Evolutionary conservation across 2,888 invertebrate genomes (phyloP).

Genomic region (Tyria jacobaeae): DNA sequence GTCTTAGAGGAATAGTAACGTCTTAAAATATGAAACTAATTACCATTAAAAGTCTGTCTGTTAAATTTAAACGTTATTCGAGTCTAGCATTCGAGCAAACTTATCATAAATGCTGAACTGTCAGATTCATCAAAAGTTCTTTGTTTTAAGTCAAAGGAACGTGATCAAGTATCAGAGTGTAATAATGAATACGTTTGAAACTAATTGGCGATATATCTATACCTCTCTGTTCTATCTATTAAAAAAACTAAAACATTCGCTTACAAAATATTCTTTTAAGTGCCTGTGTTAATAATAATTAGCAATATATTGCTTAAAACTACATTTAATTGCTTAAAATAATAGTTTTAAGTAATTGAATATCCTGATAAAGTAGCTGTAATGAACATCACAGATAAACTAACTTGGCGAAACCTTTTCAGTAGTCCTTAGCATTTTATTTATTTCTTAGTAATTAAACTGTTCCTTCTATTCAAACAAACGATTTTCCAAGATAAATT

Average conservation of each 20-base stretch:
- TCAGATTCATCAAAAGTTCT: constrained; percentile 38
- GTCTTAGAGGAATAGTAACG: constrained; percentile 42
- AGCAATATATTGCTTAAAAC: too few relatives aligned
- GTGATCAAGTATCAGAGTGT: constrained; percentile 33
- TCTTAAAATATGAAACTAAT: constrained; percentile 53
- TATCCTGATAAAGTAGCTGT: constrained; percentile 1
- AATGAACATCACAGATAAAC: constrained; percentile 12
- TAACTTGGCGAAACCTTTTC: constrained; percentile 18
- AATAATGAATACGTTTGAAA: constrained; percentile 25
- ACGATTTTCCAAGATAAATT: constrained; percentile 34
- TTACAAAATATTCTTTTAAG: too few relatives aligned
- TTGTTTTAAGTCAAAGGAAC: constrained; percentile 29
- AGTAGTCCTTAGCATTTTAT: constrained; percentile 20
- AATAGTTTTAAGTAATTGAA: constrained; percentile 24
- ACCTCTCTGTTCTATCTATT: constrained; percentile 18
- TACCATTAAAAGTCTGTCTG: constrained; percentile 36
- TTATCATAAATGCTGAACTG: constrained; percentile 35
- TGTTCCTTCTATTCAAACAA: constrained; percentile 36
- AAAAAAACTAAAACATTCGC: constrained; percentile 10
- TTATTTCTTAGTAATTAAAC: constrained; percentile 40
- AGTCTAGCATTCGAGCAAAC: constrained; percentile 16
- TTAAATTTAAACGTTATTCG: constrained; percentile 27
- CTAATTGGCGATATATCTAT: constrained; percentile 26
- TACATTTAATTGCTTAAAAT: too few relatives aligned
- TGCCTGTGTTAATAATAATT: too few relatives aligned